Evolutionary conservation across 2,113 vertebrate genomes (phyloP), one percentile per base, ranked within the genome.

Genomic region (Corvus cornix): DNA sequence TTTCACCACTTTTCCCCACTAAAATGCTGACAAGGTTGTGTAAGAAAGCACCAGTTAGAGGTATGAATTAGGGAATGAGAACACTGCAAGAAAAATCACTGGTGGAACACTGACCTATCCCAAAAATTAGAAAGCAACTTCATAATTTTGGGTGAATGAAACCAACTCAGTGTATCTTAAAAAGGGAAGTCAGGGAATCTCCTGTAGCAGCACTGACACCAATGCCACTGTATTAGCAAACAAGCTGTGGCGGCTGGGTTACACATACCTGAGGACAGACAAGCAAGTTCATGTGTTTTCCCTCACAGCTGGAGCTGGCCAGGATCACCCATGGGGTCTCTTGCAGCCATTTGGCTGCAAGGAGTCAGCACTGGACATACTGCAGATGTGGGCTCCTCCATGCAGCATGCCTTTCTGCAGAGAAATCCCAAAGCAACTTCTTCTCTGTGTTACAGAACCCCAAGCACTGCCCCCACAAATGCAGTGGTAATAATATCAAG

Each of bases 241-340:
- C 1, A 26, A 79, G 70, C 18, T 2, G 0, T 6, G 9, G 31
- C 66, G 59, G 43, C 18, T 6, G 3, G 3, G 3, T 37, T 6
- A 33, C 11, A 30, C 18, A 10, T 11, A n/a, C 7, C 13, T 30
- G 31, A 33, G 31, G 27, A 41, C 41, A 58, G 48, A 63, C 4
- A 63, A 52, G 22, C 15, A 60, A 51, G 39, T 44, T 46, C 19
- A 21, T 30, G 48, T n/a, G 23, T 62, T 55, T 44, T 74, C 18
- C 55, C 46, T 23, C 27, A 19, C 28, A 33, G 22, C 0, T 30
- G 48, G 48, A 44, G 44, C 67, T 95, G 79, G 20, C 31, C 78
- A 11, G 24, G 10, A 11, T 72, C n/a, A 28, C 19, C 48, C 0
- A 0, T 24, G 49, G 27, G 7, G 3, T 63, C 26, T 81, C 69